A percentile compares a stretch with the other conserved stretches of the same genome.
These are phyloP conservation scores for Strix uralensis DNA, from an alignment of 2,113 vertebrate species.

Conservation along the genomic window DNA sequence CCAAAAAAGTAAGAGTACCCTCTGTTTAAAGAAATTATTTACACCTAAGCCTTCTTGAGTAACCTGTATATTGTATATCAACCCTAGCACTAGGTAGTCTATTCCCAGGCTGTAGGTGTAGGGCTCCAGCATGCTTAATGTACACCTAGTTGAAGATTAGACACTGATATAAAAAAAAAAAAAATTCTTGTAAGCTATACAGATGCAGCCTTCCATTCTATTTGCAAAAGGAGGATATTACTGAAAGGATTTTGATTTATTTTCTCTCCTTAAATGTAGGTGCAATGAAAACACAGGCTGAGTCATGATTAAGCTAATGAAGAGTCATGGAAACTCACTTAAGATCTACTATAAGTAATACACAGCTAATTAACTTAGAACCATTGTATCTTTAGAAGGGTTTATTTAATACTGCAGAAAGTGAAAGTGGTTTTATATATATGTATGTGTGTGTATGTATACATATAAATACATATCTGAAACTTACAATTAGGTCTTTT, in stretches of 20 bases:
- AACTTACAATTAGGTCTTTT: neutral
- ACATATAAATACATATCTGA: neutral
- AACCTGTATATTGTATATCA: neutral
- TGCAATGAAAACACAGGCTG: neutral
- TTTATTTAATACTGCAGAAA: neutral
- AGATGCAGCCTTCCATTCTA: neutral
- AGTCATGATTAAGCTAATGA: slow-evolving; percentile 8
- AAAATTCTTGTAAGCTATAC: neutral
- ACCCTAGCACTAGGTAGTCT: neutral
- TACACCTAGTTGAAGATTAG: neutral
- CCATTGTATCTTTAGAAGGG: neutral
- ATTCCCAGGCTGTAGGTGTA: neutral
- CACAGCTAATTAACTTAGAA: neutral
- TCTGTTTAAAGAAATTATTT: neutral
- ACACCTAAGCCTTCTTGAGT: neutral
- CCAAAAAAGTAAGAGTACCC: neutral
- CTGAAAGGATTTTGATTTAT: neutral
- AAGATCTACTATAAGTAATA: neutral
- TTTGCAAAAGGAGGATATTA: neutral
- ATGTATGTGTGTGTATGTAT: fast-evolving
- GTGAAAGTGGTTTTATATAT: neutral
- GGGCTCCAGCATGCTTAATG: neutral
- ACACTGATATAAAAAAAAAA: neutral
- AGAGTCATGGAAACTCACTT: slow-evolving; percentile 4
- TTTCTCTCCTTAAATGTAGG: neutral